Evolutionary conservation across 2,888 invertebrate genomes (phyloP).

Genomic region (Camptogramma bilineatum): DNA sequence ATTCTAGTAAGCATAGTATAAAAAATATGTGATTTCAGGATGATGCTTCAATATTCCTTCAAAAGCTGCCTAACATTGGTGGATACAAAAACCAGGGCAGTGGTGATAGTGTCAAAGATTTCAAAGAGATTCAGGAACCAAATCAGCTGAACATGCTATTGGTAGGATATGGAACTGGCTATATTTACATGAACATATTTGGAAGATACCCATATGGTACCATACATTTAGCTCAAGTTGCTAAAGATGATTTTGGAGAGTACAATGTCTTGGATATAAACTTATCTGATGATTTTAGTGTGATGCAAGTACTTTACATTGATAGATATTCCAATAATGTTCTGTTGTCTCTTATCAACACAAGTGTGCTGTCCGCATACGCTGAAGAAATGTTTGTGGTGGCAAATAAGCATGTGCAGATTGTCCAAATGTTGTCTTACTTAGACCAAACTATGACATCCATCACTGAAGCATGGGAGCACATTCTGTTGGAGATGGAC

Average conservation of each 20-base stretch:
- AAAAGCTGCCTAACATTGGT: slow-evolving; percentile 83
- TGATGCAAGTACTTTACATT: slow-evolving; percentile 87
- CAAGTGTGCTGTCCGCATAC: slow-evolving; percentile 87
- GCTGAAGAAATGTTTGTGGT: slow-evolving; percentile 89
- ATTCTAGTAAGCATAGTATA: not conserved
- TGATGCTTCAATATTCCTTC: slow-evolving; percentile 83
- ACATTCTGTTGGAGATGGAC: slow-evolving; percentile 96
- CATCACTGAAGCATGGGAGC: slow-evolving; percentile 97
- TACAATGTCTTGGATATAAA: slow-evolving; percentile 88
- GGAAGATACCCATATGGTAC: slow-evolving; percentile 93
- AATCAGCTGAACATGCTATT: slow-evolving; percentile 90
- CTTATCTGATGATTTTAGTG: slow-evolving; percentile 89
- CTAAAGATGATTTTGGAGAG: slow-evolving; percentile 83
- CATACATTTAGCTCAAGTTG: slow-evolving; percentile 85
- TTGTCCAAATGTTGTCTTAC: slow-evolving; percentile 88
- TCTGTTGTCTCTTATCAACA: slow-evolving; percentile 80
- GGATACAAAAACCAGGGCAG: slow-evolving; percentile 80
- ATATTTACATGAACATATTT: slow-evolving; percentile 91
- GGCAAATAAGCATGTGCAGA: slow-evolving; percentile 90
- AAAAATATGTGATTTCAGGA: slow-evolving; percentile 61
- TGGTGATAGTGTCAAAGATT: slow-evolving; percentile 85
- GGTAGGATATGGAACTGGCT: slow-evolving; percentile 91
- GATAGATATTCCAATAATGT: slow-evolving; percentile 80
- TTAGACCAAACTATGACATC: slow-evolving; percentile 91
- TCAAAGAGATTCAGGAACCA: slow-evolving; percentile 86